phyloP scores from a whole-genome alignment of 1,140 invertebrate species.

The Eupeodes corollae region DNA sequence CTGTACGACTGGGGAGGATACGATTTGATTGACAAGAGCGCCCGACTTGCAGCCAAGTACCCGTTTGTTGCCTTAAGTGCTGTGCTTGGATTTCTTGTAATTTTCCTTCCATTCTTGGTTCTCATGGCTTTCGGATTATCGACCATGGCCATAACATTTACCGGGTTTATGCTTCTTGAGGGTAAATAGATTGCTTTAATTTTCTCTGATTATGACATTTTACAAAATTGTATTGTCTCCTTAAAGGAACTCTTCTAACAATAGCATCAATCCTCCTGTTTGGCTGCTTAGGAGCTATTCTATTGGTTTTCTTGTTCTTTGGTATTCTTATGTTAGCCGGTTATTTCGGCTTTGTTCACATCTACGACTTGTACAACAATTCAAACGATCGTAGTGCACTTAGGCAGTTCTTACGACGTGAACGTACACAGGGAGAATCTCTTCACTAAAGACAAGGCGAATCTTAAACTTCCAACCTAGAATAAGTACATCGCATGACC shows the following conservation, averaged over 20 bases:
- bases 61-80: slow-evolving; percentile 24
- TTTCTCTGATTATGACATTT: background rate
- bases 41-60: slow-evolving; percentile 20
- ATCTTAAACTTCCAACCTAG: too few relatives aligned
- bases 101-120: slow-evolving; percentile 23
- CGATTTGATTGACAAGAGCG: slow-evolving; percentile 17
- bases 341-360: slow-evolving; percentile 25
- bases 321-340: slow-evolving; percentile 14
- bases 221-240: background rate
- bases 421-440: too few relatives aligned
- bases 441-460: too few relatives aligned
- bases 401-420: slow-evolving; percentile 3
- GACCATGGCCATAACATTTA: slow-evolving; percentile 28
- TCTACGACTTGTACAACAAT: slow-evolving; percentile 12
- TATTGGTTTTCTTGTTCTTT: slow-evolving; percentile 17
- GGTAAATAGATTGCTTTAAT: slow-evolving; percentile 12
- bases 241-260: slow-evolving; percentile 25
- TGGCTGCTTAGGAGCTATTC: slow-evolving; percentile 22
- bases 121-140: slow-evolving; percentile 26
- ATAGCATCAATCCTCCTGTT: slow-evolving; percentile 24
- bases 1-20: slow-evolving; percentile 19
- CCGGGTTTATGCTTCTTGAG: slow-evolving; percentile 29
- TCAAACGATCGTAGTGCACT: background rate
- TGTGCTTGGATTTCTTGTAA: slow-evolving; percentile 16
- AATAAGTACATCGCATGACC: too few relatives aligned